Conservation (phyloP, 2,113 vertebrate genomes). For the Rana temporaria region DNA sequence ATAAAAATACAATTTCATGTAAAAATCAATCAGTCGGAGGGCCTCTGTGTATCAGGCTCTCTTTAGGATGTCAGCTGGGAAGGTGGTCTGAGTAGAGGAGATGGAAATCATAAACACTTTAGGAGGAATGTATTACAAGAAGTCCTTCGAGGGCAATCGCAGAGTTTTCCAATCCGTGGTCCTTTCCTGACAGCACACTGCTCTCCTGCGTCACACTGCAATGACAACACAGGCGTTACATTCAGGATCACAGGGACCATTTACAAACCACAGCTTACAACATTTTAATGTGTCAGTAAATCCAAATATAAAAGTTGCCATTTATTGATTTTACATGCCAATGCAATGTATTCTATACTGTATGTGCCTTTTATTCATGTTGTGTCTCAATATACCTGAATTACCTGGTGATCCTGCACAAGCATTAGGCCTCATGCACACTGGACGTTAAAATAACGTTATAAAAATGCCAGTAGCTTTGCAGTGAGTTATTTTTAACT, state of each 20-base stretch:
- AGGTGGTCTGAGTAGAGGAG: background rate
- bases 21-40: conserved; percentile 12
- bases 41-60: background rate
- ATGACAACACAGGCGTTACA: background rate
- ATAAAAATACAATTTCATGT: conserved; percentile 34
- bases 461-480: too few species aligned
- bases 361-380: too few species aligned
- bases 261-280: too few species aligned
- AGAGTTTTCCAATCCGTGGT: conserved; percentile 80
- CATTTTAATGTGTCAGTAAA: too few species aligned
- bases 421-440: too few species aligned
- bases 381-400: too few species aligned
- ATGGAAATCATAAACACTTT: conserved; percentile 76
- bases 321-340: too few species aligned
- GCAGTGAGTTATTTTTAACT: too few species aligned
- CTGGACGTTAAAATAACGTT: too few species aligned
- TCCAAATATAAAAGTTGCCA: too few species aligned
- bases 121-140: conserved; percentile 83
- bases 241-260: background rate
- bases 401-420: too few species aligned
- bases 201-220: conserved; percentile 80
- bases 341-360: too few species aligned
- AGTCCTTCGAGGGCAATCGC: conserved; percentile 80
- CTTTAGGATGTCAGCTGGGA: background rate
- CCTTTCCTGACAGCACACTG: conserved; percentile 81